A percentile compares a stretch with the other conserved stretches of the same genome.
Evolutionary conservation across 2,888 invertebrate species (phyloP).

Genomic region (Leptodirus hochenwartii): DNA sequence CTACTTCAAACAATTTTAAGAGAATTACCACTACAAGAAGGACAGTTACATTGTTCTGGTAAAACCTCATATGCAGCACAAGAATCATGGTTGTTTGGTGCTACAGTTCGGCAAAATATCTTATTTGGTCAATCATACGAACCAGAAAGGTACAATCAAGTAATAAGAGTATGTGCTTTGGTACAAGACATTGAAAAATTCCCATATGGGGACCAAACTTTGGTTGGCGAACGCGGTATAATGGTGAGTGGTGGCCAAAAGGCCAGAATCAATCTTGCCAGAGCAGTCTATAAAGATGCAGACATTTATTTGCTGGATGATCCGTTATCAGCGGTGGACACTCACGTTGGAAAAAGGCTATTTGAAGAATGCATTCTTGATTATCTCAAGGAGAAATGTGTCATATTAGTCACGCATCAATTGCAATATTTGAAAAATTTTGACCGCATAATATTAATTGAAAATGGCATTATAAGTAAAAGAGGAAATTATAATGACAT

Average conservation of each 20-base stretch:
- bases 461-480: no score
- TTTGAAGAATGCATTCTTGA: constrained; percentile 52
- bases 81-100: constrained; percentile 74
- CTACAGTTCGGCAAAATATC: constrained; percentile 56
- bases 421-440: no score
- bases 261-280: constrained; percentile 62
- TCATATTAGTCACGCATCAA: no score
- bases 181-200: constrained; percentile 53
- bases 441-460: no score
- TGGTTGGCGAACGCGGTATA: constrained; percentile 68
- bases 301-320: constrained; percentile 69
- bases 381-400: no score
- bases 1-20: constrained; percentile 41
- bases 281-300: constrained; percentile 57
- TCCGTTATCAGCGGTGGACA: constrained; percentile 67
- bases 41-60: constrained; percentile 51
- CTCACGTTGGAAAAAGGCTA: constrained; percentile 52
- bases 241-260: constrained; percentile 71
- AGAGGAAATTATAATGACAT: no score
- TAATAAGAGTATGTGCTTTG: constrained; percentile 46
- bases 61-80: constrained; percentile 64
- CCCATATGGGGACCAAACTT: constrained; percentile 55
- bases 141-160: constrained; percentile 41
- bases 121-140: constrained; percentile 49
- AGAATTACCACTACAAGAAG: constrained; percentile 53